Base-by-base conservation (phyloP, 2,888 invertebrate species). In the Spialia ferax region DNA sequence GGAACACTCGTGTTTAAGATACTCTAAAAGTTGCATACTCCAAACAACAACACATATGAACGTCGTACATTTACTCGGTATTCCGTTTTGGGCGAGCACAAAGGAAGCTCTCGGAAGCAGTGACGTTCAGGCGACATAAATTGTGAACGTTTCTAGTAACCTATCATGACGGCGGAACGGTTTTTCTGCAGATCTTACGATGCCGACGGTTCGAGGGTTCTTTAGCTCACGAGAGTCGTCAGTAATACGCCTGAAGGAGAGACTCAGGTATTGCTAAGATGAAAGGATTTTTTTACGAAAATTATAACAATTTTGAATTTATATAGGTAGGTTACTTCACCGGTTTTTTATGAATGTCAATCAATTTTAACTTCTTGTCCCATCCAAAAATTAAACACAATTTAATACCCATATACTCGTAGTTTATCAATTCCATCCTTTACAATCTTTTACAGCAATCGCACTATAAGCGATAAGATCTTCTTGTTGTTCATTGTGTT, bases 81-180 rank as follows among this genome's bases (percentile, higher is more conserved):
- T 67, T 67, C 67, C 67, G 67, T 67, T 67, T 67, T 67, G 61
- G 67, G 66, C 52, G 61, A 45, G 35, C 61, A 67, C 67, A 67
- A 67, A 67, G 67, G 61, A 67, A 56, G 15, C 55, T 56, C 67
- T 67, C 67, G 67, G 67, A 67, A 67, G 55, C 55, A 48, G 61
- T 55, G 67, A 67, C 55, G 61, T 67, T 60, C 67, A 69, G 72
- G 60, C 71, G 72, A 72, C 73, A 72, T 75, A 76, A 79, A 77
- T 78, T 73, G 77, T 78, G 77, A 81, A 77, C 86, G 73, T 80
- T 79, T 87, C 87, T 74, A 86, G 87, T 77, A 77, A 71, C 74
- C 75, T 79, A 54, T 52, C 59, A 66, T 23, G 42, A 54, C 60
- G 45, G 42, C 42, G n/a, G 42, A 66, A 59, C 20, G 52, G 29